A percentile compares a stretch with the other conserved stretches of the same genome.
These are phyloP conservation scores for Sinocyclocheilus maitianheensis DNA, from an alignment of 2,113 vertebrate species.

Conservation along the genomic window DNA sequence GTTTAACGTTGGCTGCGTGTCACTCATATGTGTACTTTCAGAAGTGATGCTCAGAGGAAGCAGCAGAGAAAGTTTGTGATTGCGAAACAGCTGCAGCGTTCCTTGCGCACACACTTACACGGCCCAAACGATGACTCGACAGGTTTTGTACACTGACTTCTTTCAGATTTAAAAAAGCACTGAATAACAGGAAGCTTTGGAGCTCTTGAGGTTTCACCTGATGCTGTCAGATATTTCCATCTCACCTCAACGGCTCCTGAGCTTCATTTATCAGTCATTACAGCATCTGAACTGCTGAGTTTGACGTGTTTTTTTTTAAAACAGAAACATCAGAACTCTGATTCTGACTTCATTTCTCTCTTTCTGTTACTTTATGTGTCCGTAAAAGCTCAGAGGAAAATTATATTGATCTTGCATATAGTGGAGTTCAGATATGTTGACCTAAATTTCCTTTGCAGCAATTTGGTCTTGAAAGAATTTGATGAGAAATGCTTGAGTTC, in stretches of 20 bases:
- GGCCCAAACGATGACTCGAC: constrained; percentile 26
- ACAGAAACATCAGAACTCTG: not conserved
- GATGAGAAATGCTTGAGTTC: not conserved
- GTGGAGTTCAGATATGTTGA: not conserved
- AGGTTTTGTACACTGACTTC: not conserved
- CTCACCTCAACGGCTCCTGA: constrained; percentile 3
- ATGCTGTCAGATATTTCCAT: constrained; percentile 7
- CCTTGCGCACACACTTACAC: constrained; percentile 11
- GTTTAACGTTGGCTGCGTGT: constrained; percentile 57
- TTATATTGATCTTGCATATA: not conserved
- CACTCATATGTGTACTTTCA: constrained; percentile 54
- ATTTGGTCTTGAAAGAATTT: not conserved
- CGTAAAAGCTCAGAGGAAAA: not conserved
- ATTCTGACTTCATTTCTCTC: not conserved
- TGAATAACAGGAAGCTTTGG: constrained; percentile 1
- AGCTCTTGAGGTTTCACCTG: not conserved
- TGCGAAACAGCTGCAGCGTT: constrained; percentile 44
- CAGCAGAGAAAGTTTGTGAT: constrained; percentile 51
- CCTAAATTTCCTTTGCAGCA: not conserved
- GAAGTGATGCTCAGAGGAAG: constrained; percentile 47
- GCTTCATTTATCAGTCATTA: not conserved
- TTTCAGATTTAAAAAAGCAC: not conserved
- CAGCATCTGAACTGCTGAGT: not conserved
- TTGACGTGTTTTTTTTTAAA: not conserved
- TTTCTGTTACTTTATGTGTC: not conserved